Percentiles rank a stretch among this genome's conserved stretches.
Conservation (phyloP, 2,888 invertebrate species). For the Polyommatus iphigenia region DNA sequence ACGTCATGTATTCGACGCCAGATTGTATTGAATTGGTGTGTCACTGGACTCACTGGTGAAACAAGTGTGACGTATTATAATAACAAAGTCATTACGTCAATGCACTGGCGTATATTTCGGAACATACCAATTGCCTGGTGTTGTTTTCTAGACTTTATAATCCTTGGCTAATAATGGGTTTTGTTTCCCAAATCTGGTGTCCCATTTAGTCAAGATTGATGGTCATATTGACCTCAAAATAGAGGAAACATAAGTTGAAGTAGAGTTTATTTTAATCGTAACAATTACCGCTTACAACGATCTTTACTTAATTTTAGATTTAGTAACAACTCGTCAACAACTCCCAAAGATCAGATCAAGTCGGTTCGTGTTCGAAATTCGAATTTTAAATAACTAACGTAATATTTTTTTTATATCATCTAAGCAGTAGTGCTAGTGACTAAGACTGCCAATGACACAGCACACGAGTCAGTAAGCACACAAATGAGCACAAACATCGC, state of each 20-base stretch:
- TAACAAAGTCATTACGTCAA: neutral
- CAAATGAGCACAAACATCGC: constrained; percentile 1
- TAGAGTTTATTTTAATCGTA: neutral
- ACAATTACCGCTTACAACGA: constrained; percentile 12
- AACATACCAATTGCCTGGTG: neutral
- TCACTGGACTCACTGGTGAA: no score
- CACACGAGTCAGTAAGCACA: neutral
- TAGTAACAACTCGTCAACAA: neutral
- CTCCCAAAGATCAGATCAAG: neutral
- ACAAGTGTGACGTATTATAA: no score
- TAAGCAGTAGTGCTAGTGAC: neutral
- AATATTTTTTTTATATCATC: neutral
- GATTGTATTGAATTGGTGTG: no score
- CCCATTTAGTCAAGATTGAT: neutral
- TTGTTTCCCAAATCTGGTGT: neutral
- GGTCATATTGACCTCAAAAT: neutral
- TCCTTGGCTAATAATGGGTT: neutral
- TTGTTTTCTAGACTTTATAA: neutral
- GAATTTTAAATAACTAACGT: neutral
- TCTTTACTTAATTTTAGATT: constrained; percentile 4
- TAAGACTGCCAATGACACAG: neutral
- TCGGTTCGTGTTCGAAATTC: neutral
- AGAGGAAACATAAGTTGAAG: neutral
- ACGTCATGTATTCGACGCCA: no score
- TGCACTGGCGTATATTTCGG: neutral